Evolutionary conservation across 2,113 vertebrate genomes (phyloP), one percentile per base, ranked within the genome.

Genomic region (Hippocampus mohnikei): DNA sequence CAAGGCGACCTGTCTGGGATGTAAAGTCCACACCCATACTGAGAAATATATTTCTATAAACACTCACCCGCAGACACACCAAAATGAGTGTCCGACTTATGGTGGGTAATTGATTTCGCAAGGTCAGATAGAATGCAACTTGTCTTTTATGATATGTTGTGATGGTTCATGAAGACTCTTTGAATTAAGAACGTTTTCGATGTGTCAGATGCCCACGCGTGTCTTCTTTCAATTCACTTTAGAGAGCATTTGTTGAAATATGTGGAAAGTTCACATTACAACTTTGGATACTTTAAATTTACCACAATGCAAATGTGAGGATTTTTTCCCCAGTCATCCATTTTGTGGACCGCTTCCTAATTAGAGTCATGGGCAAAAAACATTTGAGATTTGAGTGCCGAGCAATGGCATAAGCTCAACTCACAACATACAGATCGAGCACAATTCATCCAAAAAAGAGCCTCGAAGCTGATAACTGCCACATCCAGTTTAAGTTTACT

Each of bases 1-100:
- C 88, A 72, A 91, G 90, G 92, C 81, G 91, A 93, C 91, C 71
- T 46, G 92, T 92, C 92, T 93, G 92, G 91, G 91, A 93, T 92
- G 89, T 88, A 84, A 55, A 88, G 76, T 70, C 66, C 37, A 20
- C n/a, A 69, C 69, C 68, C 77, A 84, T 72, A 85, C 42, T 15
- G 23, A 62, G 82, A 69, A 71, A 75, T 72, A 73, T 61, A 48
- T 50, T 55, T 55, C 52, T 10, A n/a, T 23, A 55, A 21, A 3
- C 52, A 77, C 42, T 74, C 16, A 72, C 46, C 59, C 44, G 59
- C 52, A 44, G 10, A 79, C 73, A 73, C 62, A 69, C 52, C 52
- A 55, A 37, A 61, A 61, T 61, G 29, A 61, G 29, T 0, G 5
- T 33, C 18, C 18, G 21, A 33, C 2, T 59, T 23, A 55, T n/a